Evolutionary conservation across 2,888 invertebrate genomes (phyloP).

Genomic region (Vesta saturnalis): DNA sequence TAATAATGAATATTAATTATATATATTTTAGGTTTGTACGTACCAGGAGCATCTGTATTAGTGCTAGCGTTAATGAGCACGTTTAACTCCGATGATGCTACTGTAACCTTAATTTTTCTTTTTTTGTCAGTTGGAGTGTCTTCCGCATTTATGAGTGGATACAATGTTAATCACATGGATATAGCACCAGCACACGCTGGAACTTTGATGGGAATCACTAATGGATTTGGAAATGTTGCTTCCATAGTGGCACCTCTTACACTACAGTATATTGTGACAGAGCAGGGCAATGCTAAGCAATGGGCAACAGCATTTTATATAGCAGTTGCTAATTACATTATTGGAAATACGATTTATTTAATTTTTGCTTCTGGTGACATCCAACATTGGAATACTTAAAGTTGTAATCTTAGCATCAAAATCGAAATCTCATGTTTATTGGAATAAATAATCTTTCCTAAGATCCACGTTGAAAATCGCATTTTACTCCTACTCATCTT

Average conservation of each 20-base stretch:
- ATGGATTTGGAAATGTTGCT: constrained; percentile 76
- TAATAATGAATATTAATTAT: too few species aligned
- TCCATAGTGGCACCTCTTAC: constrained; percentile 76
- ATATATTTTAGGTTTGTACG: constrained; percentile 67
- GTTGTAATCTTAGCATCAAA: too few species aligned
- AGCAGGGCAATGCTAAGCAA: constrained; percentile 65
- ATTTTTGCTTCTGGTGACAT: constrained; percentile 73
- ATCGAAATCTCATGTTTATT: too few species aligned
- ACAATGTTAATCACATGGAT: constrained; percentile 80
- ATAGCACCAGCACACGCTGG: constrained; percentile 83
- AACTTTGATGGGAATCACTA: constrained; percentile 82
- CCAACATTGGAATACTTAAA: constrained; percentile 80
- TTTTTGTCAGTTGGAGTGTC: constrained; percentile 76
- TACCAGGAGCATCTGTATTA: constrained; percentile 75
- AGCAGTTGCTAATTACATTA: constrained; percentile 74
- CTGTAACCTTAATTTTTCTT: constrained; percentile 71
- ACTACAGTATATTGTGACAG: constrained; percentile 70
- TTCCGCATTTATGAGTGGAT: constrained; percentile 75
- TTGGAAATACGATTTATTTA: constrained; percentile 75
- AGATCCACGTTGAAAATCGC: too few species aligned
- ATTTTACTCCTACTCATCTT: too few species aligned
- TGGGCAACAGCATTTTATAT: constrained; percentile 82
- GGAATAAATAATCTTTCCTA: too few species aligned
- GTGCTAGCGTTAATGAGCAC: constrained; percentile 68
- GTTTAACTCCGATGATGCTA: constrained; percentile 63